Base-by-base conservation (phyloP, 1,140 invertebrate genomes). In the Rhyzopertha dominica region DNA sequence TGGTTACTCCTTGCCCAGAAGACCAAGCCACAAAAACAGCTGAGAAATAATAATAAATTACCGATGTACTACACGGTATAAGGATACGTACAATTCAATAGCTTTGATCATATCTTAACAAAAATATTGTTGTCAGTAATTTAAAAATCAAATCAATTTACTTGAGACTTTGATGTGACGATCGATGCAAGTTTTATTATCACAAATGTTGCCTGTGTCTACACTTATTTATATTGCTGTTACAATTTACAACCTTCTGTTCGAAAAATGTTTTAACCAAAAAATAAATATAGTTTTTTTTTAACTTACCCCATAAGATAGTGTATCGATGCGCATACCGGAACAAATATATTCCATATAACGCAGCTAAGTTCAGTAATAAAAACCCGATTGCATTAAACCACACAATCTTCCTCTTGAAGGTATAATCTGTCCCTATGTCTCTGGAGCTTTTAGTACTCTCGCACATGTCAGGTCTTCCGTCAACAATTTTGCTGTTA, bases 321-420 rank as follows among this genome's bases (percentile, higher is more conserved):
- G 51, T 50, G n/a, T 22, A 25, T 3, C 18, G 17, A 19, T 43
- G 25, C 5, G 38, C 26, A 8, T 47, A 24, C 4, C 25, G 36
- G 5, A 53, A 29, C 24, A 38, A 26, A 37, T 34, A 47, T 1
- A 65, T 17, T 25, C 72, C 72, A 59, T 68, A 70, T 5, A 73
- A 5, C 4, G 56, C 68, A 18, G 65, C 45, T 1, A 67, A 19
- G 49, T 75, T 72, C 16, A 76, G 43, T 17, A 73, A 49, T 14
- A 70, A 44, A 53, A 74, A 75, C 40, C 70, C 72, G 23, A 76
- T 70, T 2, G 61, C 67, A 54, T 76, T 76, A 47, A 53, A 67
- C 74, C 73, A 76, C 2, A 74, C 73, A n/a, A 74, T 62, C 57
- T 71, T 36, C 46, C 70, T 64, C 58, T 70, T 73, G 41, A 70